These are phyloP conservation scores for Numenius phaeopus DNA, from an alignment of 2,797 vertebrate genomes.

Conservation along the genomic window DNA sequence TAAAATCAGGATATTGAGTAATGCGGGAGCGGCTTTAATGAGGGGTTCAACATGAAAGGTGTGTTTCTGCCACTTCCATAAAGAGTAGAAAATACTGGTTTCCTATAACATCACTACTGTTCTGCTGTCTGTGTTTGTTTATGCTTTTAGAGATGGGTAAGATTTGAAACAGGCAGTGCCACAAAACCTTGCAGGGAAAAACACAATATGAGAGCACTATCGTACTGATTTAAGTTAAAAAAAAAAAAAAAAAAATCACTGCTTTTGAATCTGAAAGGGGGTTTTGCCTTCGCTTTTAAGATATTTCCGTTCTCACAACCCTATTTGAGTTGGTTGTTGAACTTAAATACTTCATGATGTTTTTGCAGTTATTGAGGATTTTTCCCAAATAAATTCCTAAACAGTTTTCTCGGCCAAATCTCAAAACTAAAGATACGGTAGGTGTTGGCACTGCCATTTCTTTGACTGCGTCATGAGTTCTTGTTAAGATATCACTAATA, in stretches of 20 bases:
- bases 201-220: neutral
- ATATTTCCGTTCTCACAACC: neutral
- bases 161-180: neutral
- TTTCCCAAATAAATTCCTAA: neutral
- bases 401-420: neutral
- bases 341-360: neutral
- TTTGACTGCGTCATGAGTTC: neutral
- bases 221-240: neutral
- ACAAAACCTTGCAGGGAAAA: neutral
- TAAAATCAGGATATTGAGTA: neutral
- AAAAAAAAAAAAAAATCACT: neutral
- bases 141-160: neutral
- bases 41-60: neutral
- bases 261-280: neutral
- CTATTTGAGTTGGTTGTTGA: neutral
- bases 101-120: neutral
- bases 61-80: neutral
- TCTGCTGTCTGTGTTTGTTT: neutral
- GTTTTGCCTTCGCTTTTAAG: neutral
- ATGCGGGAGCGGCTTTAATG: neutral
- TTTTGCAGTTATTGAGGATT: neutral
- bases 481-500: neutral
- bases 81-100: neutral
- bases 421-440: neutral
- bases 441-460: neutral